Evolutionary conservation across 2,113 vertebrate genomes (phyloP), one percentile per base, ranked within the genome.

Genomic region (Megaceryle torquata): DNA sequence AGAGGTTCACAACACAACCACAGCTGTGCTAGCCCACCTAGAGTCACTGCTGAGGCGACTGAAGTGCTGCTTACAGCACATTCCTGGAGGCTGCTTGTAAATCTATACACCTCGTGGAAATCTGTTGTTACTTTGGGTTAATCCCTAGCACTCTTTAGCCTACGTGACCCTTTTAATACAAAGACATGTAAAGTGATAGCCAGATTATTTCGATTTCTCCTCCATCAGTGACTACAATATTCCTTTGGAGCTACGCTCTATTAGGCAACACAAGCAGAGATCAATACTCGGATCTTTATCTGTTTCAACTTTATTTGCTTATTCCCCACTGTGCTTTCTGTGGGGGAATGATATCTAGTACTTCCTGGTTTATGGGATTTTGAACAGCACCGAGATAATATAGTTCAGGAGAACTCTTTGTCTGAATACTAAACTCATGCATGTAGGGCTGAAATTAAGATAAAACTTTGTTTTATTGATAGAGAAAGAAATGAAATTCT

Each of bases 281-380:
- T 98, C 97, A 97, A 97, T 98, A 97, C 79, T 93, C 3, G 2
- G 95, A 96, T 98, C 95, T 92, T 97, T 97, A 96, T 96, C 95
- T 95, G 74, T 96, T 97, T 94, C 91, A 92, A 54, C 80, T 96
- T 96, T 94, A 93, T 95, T 97, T 94, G 81, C 83, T 89, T 95
- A 95, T 96, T 96, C 93, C 93, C 92, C 67, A 63, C 82, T 86
- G 92, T 85, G 84, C 71, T 88, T 95, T 91, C 92, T 92, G 81
- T 24, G 20, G n/a, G 15, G 20, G 70, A 85, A 89, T 77, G 89
- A 57, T 86, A 85, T 56, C 81, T 61, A 39, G 63, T 71, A 51
- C 43, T 46, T 92, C 89, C 51, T 82, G 48, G 28, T 91, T 84
- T 93, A 92, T 0, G 1, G 72, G 35, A 61, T 92, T 96, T 82